Conservation (phyloP, 2,113 vertebrate genomes). For the Forbesichthys agassizii region DNA sequence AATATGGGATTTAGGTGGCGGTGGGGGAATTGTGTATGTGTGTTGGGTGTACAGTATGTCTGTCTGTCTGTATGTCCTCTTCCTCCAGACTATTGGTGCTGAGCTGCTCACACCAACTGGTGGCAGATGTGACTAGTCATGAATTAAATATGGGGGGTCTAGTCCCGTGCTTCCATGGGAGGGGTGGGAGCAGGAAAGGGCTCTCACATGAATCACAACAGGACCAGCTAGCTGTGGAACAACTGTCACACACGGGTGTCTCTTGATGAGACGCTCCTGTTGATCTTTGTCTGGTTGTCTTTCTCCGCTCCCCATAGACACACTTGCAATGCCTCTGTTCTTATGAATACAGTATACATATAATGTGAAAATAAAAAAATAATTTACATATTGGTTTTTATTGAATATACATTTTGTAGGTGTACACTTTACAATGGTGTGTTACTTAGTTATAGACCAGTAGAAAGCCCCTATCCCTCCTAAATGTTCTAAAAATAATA, state of each 20-base stretch:
- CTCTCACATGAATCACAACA: conserved; percentile 73
- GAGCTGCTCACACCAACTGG: conserved; percentile 47
- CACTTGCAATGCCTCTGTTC: background rate
- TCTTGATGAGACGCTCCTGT: conserved; percentile 33
- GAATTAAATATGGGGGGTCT: conserved; percentile 77
- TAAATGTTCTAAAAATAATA: too few species aligned
- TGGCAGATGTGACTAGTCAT: conserved; percentile 75
- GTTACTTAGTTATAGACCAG: too few species aligned
- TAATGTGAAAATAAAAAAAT: too few species aligned
- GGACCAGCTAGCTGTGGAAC: conserved; percentile 49
- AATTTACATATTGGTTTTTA: too few species aligned
- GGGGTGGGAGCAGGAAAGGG: conserved; percentile 61
- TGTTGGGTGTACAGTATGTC: conserved; percentile 41
- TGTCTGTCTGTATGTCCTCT: conserved; percentile 42
- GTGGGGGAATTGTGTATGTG: conserved; percentile 36
- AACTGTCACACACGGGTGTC: conserved; percentile 46
- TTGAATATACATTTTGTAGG: too few species aligned
- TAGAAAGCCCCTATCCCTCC: too few species aligned
- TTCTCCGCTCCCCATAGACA: background rate
- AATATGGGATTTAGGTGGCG: conserved; percentile 50
- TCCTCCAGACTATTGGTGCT: conserved; percentile 63
- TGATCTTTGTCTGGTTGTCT: conserved; percentile 28
- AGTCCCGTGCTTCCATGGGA: conserved; percentile 70
- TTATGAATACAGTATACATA: too few species aligned
- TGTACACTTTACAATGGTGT: too few species aligned